These are phyloP conservation scores for Galerucella calmariensis DNA, from an alignment of 2,888 invertebrate species.

Conservation along the genomic window DNA sequence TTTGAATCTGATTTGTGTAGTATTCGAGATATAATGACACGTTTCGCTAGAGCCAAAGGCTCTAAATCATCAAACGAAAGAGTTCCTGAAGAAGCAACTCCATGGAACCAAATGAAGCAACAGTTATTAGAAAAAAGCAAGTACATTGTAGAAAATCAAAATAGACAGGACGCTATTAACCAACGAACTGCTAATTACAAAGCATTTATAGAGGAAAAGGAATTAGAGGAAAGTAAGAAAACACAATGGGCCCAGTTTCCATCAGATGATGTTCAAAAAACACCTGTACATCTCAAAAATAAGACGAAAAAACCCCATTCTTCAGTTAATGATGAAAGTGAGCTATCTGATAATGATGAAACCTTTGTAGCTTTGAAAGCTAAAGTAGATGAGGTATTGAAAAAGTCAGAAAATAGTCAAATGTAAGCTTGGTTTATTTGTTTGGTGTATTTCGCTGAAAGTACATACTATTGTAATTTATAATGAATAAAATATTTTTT, in stretches of 20 bases:
- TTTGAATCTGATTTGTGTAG: neutral
- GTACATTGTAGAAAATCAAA: constrained; percentile 66
- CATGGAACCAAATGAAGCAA: constrained; percentile 79
- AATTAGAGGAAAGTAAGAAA: constrained; percentile 65
- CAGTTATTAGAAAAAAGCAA: constrained; percentile 69
- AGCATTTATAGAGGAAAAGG: constrained; percentile 60
- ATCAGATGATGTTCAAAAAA: constrained; percentile 25
- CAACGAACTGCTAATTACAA: constrained; percentile 53
- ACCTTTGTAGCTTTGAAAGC: constrained; percentile 40
- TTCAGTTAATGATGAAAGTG: neutral
- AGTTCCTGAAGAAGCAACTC: constrained; percentile 75
- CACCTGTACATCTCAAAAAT: constrained; percentile 33
- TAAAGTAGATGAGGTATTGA: constrained; percentile 44
- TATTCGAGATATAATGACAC: constrained; percentile 69
- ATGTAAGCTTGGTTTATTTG: constrained; percentile 12
- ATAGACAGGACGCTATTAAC: constrained; percentile 62
- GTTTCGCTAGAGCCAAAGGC: constrained; percentile 80
- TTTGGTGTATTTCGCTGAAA: neutral
- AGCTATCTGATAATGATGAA: constrained; percentile 40
- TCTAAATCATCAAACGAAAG: constrained; percentile 80
- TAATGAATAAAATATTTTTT: too few relatives aligned
- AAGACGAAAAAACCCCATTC: constrained; percentile 17
- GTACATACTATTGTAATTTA: neutral
- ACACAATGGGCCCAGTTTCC: constrained; percentile 71
- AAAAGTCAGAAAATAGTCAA: constrained; percentile 27